These are phyloP conservation scores for Sinohyriopsis cumingii DNA, from an alignment of 2,888 invertebrate species.

Conservation along the genomic window DNA sequence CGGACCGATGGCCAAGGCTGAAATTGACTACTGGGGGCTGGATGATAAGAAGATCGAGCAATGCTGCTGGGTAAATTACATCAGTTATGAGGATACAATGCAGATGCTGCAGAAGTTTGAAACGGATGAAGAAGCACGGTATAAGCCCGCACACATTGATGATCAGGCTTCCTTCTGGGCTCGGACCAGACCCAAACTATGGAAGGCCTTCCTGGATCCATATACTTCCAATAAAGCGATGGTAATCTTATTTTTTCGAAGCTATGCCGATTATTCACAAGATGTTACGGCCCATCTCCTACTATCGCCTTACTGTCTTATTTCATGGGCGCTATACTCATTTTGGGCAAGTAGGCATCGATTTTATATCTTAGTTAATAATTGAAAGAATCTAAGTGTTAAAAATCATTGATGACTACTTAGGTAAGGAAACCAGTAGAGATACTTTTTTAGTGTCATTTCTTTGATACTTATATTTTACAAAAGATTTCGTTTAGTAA, in stretches of 20 bases:
- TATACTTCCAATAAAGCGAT: conserved; percentile 42
- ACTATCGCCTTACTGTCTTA: no score
- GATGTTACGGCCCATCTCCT: no score
- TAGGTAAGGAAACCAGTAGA: no score
- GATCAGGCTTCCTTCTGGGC: conserved; percentile 35
- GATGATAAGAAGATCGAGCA: conserved; percentile 57
- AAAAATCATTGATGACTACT: no score
- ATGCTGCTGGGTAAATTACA: conserved; percentile 62
- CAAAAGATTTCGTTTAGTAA: no score
- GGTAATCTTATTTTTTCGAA: conserved; percentile 30
- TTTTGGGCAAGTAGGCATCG: background rate
- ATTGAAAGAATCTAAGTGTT: no score
- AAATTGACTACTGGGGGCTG: conserved; percentile 60
- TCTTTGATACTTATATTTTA: no score
- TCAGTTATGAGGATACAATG: conserved; percentile 47
- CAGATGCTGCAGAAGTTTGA: conserved; percentile 49
- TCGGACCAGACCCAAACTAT: conserved; percentile 36
- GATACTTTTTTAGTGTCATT: no score
- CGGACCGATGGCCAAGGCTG: conserved; percentile 49
- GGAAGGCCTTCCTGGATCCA: conserved; percentile 50
- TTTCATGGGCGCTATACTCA: background rate
- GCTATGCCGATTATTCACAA: no score
- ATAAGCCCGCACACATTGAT: conserved; percentile 33
- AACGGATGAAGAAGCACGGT: conserved; percentile 39
- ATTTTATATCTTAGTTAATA: background rate